Base-by-base conservation (phyloP, 2,113 vertebrate genomes). In the Corythaixoides concolor region DNA sequence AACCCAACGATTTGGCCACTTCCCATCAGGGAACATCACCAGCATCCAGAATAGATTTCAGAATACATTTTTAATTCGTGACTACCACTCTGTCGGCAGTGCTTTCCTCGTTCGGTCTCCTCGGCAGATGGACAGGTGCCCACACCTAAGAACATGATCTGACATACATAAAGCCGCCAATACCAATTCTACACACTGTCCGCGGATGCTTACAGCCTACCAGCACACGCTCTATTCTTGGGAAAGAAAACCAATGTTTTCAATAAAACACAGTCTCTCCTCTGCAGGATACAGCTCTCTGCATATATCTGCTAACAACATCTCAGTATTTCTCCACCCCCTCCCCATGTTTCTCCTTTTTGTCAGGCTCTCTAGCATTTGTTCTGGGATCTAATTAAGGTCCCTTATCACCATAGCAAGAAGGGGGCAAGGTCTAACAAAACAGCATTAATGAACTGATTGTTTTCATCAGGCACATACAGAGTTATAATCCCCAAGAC, bases 371-470 rank as follows among this genome's bases (percentile, higher is more conserved):
- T 92, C 90, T 22, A 95, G 94, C 95, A 85, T 95, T 97, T 96
- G 92, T 95, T 95, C 96, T 85, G 91, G 95, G 94, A 96, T 91
- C 95, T 95, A 96, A 96, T 97, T 97, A 97, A 96, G 87, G 95
- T 95, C 92, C 94, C 93, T 95, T 94, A 96, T 94, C 97, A 87
- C 91, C 90, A 73, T 17, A 77, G 94, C 89, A 82, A 97, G 91
- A 95, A 87, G 91, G 92, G 89, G 95, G 95, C 95, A 96, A 97
- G 95, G 94, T 92, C 96, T 95, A 85, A 97, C 86, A 96, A 95
- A 96, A 92, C 85, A 97, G 91, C 87, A 88, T 93, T 97, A 97
- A 96, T 97, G 95, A 97, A 95, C 91, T 72, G 15, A 95, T 95
- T 97, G 95, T 96, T 97, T 95, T 95, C 67, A 12, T 19, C n/a